Evolutionary conservation across 2,888 invertebrate genomes (phyloP), one percentile per base, ranked within the genome.

Genomic region (Hyposoter dolosus): DNA sequence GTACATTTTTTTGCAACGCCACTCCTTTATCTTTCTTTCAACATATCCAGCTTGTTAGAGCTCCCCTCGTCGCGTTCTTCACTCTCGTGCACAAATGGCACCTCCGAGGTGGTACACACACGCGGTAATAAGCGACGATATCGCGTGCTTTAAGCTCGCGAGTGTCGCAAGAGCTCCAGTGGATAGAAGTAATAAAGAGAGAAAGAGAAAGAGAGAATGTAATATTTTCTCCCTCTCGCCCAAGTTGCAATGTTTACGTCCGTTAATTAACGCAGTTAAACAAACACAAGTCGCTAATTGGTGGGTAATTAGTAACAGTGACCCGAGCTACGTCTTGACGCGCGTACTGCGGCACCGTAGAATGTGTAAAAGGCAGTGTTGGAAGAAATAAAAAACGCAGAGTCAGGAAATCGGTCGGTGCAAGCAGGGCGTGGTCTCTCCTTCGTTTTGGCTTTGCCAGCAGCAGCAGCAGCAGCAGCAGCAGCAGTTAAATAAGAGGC

Each of bases 211-310:
- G 40, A 40, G 83, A 86, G 90, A 90, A 90, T 89, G 72, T 82
- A 60, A 60, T 60, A 76, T 75, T 60, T 82, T 53, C 40, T 32
- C 43, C 87, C 56, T 17, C 32, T 53, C 35, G n/a, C 19, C 35
- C 88, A 90, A 91, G 90, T 90, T 91, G 35, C 88, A 88, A 88
- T 89, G 90, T 93, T 93, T 90, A 91, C 91, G 90, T 91, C 90
- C 91, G 91, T 93, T 93, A 93, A 93, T 93, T 93, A 93, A 92
- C 91, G 91, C 90, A 89, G 91, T 92, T 90, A 91, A 92, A 91
- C 90, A 91, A 91, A 92, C 91, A 89, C 89, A 91, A 92, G 91
- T 91, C 91, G 88, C 92, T 93, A 93, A 93, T 93, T 93, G 93
- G 91, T 90, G 91, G 91, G 91, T 92, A 93, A 93, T 93, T 93